Evolutionary conservation across 64 coral and sea anemone species (phyloP), one percentile per base, ranked within the genome.

Genomic region (Actinia equina): DNA sequence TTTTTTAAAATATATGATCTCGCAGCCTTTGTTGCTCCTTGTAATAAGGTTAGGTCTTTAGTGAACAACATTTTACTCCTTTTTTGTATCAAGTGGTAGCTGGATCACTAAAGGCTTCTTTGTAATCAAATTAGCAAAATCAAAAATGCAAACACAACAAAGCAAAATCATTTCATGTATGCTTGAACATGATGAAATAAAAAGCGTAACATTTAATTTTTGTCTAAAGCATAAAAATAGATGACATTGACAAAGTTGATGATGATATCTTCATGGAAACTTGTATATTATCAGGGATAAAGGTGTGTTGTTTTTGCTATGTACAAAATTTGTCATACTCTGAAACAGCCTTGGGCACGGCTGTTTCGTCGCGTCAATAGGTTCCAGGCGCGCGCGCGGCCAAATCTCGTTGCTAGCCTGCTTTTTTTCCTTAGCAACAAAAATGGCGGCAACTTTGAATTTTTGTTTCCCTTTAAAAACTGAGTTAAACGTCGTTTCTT

Each of bases 131-230:
- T 46, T 22, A 49, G 78, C 0, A 81, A 52, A 81, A 81, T 44
- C 78, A 20, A 22, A 44, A 49, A 52, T 44, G 19, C 76, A 79
- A 26, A 79, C 77, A 81, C 78, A 79, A 79, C 43, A 52, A n/a
- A 52, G 49, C 43, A 81, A 49, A 37, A 37, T 49, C 78, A 81
- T 52, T 44, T 49, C 78, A 81, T 81, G 78, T 81, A 81, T 81
- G 78, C 78, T 81, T 81, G 76, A 81, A 81, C 18, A 81, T 51
- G 44, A 49, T 52, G 78, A 52, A 81, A 81, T 81, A 81, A 81
- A 81, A 81, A 81, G 17, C 17, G 78, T 52, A 81, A 81, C 44
- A 81, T 80, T 78, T 78, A 19, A 22, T 65, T 19, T 22, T 3
- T 19, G 57, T 18, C 57, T 12, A 59, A 59, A 59, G 7, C 17